phyloP scores from a whole-genome alignment of 2,888 invertebrate species.

The Andrena praecox region DNA sequence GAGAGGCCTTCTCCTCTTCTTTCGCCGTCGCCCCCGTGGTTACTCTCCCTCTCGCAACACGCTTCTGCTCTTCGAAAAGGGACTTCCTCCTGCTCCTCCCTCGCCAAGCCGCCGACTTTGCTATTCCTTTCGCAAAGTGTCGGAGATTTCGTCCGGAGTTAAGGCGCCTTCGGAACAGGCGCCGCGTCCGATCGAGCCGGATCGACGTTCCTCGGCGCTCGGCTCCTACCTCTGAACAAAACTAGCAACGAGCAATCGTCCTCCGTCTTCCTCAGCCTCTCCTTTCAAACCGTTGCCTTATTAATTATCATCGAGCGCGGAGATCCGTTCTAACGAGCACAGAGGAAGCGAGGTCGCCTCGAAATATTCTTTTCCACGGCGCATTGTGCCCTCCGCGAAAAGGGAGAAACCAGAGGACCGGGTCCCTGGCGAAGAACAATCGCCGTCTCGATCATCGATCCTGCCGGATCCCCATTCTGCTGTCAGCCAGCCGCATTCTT shows the following conservation, averaged over 20 bases:
- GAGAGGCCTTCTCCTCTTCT: slow-evolving; percentile 31
- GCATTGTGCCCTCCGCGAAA: slow-evolving; percentile 52
- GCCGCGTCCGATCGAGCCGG: slow-evolving; percentile 6
- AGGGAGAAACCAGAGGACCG: slow-evolving; percentile 36
- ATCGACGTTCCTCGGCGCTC: neutral
- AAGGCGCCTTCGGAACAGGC: neutral
- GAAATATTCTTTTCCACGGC: slow-evolving; percentile 27
- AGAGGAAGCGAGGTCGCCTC: neutral
- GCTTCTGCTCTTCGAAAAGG: slow-evolving; percentile 9
- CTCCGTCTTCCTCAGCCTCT: too few relatives aligned
- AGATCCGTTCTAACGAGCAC: slow-evolving; percentile 47
- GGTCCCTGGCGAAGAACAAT: slow-evolving; percentile 55
- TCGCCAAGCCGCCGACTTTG: neutral
- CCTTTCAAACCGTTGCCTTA: slow-evolving; percentile 2
- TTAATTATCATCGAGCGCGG: slow-evolving; percentile 43
- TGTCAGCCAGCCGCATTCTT: slow-evolving; percentile 67
- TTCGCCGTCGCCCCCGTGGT: neutral
- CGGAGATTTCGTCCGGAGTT: slow-evolving; percentile 29
- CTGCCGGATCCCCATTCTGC: slow-evolving; percentile 67
- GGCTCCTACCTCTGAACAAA: too few relatives aligned
- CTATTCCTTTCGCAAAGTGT: slow-evolving; percentile 6
- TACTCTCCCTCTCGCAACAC: neutral
- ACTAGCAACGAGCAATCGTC: too few relatives aligned
- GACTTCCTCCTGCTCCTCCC: neutral
- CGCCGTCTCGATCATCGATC: slow-evolving; percentile 68